A percentile compares a stretch with the other conserved stretches of the same genome.
Conservation (phyloP, 1,140 invertebrate species). For the Eciton burchellii region DNA sequence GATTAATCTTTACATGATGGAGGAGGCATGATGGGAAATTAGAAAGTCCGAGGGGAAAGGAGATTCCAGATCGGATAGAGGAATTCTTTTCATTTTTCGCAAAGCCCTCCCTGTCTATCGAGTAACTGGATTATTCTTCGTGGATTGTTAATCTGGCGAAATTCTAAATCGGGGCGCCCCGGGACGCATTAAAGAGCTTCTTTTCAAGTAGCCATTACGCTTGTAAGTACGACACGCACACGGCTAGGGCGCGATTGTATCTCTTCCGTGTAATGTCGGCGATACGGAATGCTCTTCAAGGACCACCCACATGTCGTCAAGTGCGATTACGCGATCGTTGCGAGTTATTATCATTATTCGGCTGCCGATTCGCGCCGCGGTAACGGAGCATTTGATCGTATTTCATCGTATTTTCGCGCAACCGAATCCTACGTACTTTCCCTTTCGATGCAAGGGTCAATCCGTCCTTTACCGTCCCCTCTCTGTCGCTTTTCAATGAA, state of each 20-base stretch:
- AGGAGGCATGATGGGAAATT: neutral
- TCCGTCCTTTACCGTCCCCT: too few relatives aligned
- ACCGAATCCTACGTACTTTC: neutral
- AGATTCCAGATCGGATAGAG: neutral
- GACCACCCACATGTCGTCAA: neutral
- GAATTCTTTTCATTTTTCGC: too few relatives aligned
- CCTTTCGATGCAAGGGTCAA: too few relatives aligned
- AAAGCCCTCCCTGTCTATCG: too few relatives aligned
- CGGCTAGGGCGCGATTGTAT: neutral
- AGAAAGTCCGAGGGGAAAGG: constrained; percentile 28
- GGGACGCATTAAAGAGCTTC: constrained; percentile 1
- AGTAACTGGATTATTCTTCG: too few relatives aligned
- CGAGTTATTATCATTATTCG: neutral
- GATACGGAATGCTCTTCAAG: constrained; percentile 2
- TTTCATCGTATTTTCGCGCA: neutral
- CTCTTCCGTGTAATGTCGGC: neutral
- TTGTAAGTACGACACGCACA: constrained; percentile 12
- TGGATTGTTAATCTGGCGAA: neutral
- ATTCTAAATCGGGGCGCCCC: constrained; percentile 7
- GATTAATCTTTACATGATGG: constrained; percentile 36
- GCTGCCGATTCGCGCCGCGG: neutral
- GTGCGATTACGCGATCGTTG: neutral
- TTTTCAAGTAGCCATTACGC: neutral
- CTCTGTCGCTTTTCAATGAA: neutral
- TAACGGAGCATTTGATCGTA: too few relatives aligned